Percentiles rank a stretch among this genome's conserved stretches.
Evolutionary conservation across 2,113 vertebrate species (phyloP).

Genomic region (Montifringilla adamsi): DNA sequence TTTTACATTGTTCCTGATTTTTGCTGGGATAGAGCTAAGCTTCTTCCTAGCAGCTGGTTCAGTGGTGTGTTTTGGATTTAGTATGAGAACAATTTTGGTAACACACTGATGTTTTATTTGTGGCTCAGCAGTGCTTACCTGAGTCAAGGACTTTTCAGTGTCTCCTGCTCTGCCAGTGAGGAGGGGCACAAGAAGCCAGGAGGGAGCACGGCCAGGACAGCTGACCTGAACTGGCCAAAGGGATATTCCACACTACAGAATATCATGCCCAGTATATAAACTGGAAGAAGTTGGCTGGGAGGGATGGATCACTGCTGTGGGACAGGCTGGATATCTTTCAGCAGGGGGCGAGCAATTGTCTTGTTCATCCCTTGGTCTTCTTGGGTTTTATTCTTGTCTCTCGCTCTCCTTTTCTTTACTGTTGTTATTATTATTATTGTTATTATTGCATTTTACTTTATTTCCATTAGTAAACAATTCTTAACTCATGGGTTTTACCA

Average conservation of each 20-base stretch:
- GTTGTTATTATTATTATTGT: neutral
- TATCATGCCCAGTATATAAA: neutral
- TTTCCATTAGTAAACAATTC: neutral
- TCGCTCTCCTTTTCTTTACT: neutral
- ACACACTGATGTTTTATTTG: neutral
- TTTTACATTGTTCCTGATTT: neutral
- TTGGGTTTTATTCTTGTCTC: neutral
- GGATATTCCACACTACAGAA: neutral
- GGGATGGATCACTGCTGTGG: too few relatives aligned
- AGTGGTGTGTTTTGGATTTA: neutral
- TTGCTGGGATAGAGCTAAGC: neutral
- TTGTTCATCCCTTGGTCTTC: neutral
- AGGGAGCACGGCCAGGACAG: neutral
- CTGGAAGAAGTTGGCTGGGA: neutral
- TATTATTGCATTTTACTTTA: neutral
- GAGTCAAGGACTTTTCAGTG: fast-evolving
- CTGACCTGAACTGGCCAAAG: neutral
- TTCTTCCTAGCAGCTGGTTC: neutral
- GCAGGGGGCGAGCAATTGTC: neutral
- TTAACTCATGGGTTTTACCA: neutral
- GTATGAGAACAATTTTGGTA: neutral
- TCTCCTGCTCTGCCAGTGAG: fast-evolving
- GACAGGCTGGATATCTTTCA: neutral
- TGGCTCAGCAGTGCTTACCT: neutral
- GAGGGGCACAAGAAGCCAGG: neutral